These are phyloP conservation scores for Ancistrus triradiatus DNA, from an alignment of 2,113 vertebrate genomes.

Conservation along the genomic window DNA sequence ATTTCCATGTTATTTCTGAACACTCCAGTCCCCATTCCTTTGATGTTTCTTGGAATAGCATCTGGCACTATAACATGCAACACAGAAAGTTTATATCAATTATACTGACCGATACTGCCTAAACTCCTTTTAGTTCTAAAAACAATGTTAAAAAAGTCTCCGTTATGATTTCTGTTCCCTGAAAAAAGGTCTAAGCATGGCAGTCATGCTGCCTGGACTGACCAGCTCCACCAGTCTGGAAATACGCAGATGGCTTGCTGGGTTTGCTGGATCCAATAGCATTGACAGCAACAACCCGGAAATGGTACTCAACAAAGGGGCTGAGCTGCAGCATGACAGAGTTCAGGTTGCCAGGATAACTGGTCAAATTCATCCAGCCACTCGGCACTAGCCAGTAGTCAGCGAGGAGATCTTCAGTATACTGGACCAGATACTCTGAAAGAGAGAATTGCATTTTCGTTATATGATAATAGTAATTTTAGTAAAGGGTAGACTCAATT, in stretches of 20 bases:
- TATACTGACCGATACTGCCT: background rate
- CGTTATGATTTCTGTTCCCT: background rate
- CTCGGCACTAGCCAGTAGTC: slow-evolving; percentile 74
- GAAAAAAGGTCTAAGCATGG: background rate
- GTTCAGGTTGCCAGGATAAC: slow-evolving; percentile 83
- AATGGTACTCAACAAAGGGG: slow-evolving; percentile 90
- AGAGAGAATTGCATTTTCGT: no score
- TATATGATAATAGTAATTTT: no score
- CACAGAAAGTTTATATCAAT: background rate
- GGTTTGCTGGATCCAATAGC: slow-evolving; percentile 86
- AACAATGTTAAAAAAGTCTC: background rate
- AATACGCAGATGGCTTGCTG: slow-evolving; percentile 79
- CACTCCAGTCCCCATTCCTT: slow-evolving; percentile 78
- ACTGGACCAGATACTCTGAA: slow-evolving; percentile 86
- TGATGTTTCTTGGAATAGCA: slow-evolving; percentile 82
- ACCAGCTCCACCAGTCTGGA: slow-evolving; percentile 90
- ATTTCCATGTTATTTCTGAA: slow-evolving; percentile 97
- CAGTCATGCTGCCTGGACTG: slow-evolving; percentile 50
- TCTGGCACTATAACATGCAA: slow-evolving; percentile 78
- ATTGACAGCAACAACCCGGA: slow-evolving; percentile 87
- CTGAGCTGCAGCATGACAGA: slow-evolving; percentile 80
- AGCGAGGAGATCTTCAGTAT: slow-evolving; percentile 76
- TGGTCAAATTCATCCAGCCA: slow-evolving; percentile 85
- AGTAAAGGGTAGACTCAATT: no score
- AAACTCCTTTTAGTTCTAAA: background rate